Evolutionary conservation across 2,797 vertebrate genomes (phyloP), one percentile per base, ranked within the genome.

Genomic region (Xenops minutus): DNA sequence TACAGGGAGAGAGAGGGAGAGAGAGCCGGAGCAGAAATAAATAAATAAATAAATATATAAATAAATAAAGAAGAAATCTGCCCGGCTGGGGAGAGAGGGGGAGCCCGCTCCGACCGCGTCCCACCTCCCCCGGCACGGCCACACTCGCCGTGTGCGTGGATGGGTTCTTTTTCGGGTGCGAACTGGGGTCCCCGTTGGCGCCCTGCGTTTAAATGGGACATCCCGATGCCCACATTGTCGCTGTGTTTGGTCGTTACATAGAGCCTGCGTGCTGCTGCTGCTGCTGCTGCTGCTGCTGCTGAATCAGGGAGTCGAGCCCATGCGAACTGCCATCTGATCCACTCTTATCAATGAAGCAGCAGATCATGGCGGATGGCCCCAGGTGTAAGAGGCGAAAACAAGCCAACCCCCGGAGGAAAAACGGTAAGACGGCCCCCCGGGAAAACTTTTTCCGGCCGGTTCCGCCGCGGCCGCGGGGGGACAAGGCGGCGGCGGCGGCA

Each of bases 381-480:
- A 99, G 99, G 98, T 99, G 98, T 98, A 99, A 99, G 98, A 98
- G 99, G 98, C 98, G 99, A 98, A 99, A 99, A 98, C 99, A 99
- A 99, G 99, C 99, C 98, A 99, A 99, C 98, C 99, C 99, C 97
- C 98, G 99, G 95, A 99, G 99, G 98, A 99, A 99, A 98, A 99
- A 99, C 99, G 99, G 99, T 99, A 99, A 99, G 99, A 97, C 92
- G 85, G 63, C 92, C 95, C 91, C 88, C 69, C 63, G 68, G 46
- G 91, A 94, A 97, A 98, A 97, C 96, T 98, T 97, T 97, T 97
- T 96, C 93, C 87, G 96, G 85, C 64, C 86, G 89, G 88, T 21
- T 92, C 75, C 78, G 51, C 51, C 49, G 67, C 80, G 74, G 63
- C 30, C 66, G 46, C 1, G n/a, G 37, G 41, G 1, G 48, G 49